Evolutionary conservation across 2,113 vertebrate genomes (phyloP).

Genomic region (Peromyscus polionotus): DNA sequence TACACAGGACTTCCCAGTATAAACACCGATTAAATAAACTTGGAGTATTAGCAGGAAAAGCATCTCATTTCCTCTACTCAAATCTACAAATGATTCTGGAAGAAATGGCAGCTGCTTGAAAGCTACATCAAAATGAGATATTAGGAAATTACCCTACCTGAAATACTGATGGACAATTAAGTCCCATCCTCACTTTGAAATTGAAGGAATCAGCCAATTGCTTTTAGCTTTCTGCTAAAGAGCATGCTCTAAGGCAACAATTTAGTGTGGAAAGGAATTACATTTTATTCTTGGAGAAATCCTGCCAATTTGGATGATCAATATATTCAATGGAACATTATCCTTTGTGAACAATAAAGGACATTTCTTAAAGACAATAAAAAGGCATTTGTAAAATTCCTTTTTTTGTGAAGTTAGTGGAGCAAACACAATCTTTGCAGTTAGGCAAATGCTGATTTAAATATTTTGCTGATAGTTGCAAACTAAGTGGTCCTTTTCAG

Average conservation of each 20-base stretch:
- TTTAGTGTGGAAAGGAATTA: slow-evolving; percentile 16
- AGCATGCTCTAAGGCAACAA: neutral
- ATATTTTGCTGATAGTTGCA: neutral
- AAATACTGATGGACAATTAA: slow-evolving; percentile 25
- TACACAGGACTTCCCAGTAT: neutral
- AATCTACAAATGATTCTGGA: neutral
- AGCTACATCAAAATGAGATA: neutral
- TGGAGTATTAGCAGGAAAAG: neutral
- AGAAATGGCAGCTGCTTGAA: neutral
- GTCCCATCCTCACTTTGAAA: slow-evolving; percentile 34
- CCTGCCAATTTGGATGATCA: slow-evolving; percentile 25
- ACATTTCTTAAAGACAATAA: slow-evolving; percentile 14
- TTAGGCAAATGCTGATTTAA: neutral
- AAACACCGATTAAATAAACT: neutral
- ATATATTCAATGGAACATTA: neutral
- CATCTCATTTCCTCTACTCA: neutral
- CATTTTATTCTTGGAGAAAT: slow-evolving; percentile 48
- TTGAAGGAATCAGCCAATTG: neutral
- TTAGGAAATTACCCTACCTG: slow-evolving; percentile 3
- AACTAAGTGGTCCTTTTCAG: neutral
- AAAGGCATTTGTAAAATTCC: slow-evolving; percentile 22
- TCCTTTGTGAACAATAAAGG: neutral
- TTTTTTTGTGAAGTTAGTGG: neutral
- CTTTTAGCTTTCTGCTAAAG: neutral
- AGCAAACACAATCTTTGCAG: neutral